These are phyloP conservation scores for Hylyphantes graminicola DNA, from an alignment of 1,140 invertebrate species.

Conservation along the genomic window DNA sequence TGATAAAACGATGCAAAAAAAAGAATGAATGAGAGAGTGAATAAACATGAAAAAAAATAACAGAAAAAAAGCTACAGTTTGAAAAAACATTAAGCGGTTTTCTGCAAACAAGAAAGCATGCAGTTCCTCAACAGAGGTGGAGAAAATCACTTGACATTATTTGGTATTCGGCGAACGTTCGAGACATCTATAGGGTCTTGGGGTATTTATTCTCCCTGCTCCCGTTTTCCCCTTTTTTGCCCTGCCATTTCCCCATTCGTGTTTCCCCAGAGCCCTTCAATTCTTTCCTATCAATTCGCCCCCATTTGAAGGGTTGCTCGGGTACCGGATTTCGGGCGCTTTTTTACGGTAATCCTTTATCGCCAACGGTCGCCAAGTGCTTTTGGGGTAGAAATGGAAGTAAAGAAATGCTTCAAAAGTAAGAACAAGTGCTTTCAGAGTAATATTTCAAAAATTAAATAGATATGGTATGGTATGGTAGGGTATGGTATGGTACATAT, in stretches of 20 bases:
- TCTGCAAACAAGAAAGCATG: slow-evolving; percentile 55
- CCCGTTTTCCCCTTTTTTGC: slow-evolving; percentile 56
- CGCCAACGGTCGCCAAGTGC: slow-evolving; percentile 31
- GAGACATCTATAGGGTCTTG: slow-evolving; percentile 58
- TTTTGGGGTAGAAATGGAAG: neutral
- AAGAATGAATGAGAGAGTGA: slow-evolving; percentile 11
- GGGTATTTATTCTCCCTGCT: slow-evolving; percentile 60
- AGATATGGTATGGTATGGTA: no score
- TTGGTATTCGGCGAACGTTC: slow-evolving; percentile 54
- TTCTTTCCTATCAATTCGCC: slow-evolving; percentile 61
- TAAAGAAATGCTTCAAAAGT: neutral
- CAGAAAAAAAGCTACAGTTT: slow-evolving; percentile 57
- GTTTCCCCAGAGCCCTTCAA: slow-evolving; percentile 60
- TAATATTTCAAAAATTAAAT: no score
- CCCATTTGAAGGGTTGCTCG: slow-evolving; percentile 56
- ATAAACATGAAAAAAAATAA: slow-evolving; percentile 25
- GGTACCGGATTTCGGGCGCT: slow-evolving; percentile 28
- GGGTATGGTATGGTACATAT: no score
- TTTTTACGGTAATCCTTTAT: slow-evolving; percentile 37
- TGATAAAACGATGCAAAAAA: slow-evolving; percentile 16
- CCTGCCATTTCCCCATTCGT: slow-evolving; percentile 60
- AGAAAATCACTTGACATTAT: slow-evolving; percentile 61
- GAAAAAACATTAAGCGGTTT: slow-evolving; percentile 61
- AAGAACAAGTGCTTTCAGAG: neutral
- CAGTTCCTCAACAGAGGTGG: slow-evolving; percentile 33